Evolutionary conservation across 2,888 invertebrate genomes (phyloP).

Genomic region (Perizoma flavofasciatum): DNA sequence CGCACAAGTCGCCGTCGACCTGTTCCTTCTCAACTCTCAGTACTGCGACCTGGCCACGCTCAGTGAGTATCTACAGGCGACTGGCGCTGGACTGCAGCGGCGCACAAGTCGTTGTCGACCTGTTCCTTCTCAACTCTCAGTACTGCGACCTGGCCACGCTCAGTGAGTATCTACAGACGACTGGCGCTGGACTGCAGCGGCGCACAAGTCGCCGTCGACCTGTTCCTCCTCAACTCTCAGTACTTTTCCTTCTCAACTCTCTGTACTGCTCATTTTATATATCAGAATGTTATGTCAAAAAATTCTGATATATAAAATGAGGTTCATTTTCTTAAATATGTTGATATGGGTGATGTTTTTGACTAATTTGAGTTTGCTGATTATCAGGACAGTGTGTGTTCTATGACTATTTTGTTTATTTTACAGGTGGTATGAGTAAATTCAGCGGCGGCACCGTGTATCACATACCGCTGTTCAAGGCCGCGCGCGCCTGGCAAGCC

Average conservation of each 20-base stretch:
- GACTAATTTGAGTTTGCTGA: no score
- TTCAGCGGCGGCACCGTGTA: constrained; percentile 97
- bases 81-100: constrained; percentile 98
- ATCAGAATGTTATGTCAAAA: no score
- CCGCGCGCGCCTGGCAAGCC: constrained; percentile 87
- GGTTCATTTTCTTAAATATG: no score
- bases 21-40: constrained; percentile 96
- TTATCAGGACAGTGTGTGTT: no score
- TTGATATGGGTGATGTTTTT: no score
- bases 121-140: constrained; percentile 96
- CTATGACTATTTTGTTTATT: no score
- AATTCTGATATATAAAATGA: no score
- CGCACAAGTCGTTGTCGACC: constrained; percentile 97
- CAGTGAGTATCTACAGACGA: constrained; percentile 83
- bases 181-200: constrained; percentile 65
- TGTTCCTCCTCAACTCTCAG: constrained; percentile 96
- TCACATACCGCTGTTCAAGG: constrained; percentile 95
- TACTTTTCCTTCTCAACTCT: constrained; percentile 97
- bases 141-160: constrained; percentile 97
- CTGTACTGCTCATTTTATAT: no score
- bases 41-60: constrained; percentile 97
- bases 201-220: constrained; percentile 97
- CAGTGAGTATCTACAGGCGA: constrained; percentile 91
- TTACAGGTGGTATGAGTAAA: constrained; percentile 93
- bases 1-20: constrained; percentile 97